Base-by-base conservation (phyloP, 1,140 invertebrate species). In the Drosophila ficusphila region DNA sequence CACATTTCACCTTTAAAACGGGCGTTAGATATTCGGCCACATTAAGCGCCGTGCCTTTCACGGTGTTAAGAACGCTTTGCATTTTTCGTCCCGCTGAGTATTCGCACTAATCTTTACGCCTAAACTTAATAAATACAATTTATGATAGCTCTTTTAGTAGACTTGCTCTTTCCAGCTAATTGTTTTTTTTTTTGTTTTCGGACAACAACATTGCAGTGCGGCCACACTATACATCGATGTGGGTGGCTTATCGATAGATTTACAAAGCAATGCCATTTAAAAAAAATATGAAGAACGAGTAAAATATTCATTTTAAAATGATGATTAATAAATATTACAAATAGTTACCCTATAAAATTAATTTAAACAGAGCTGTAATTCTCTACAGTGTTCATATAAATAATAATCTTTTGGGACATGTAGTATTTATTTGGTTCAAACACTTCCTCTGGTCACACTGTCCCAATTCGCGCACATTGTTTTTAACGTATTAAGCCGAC, bases 11-110 rank as follows among this genome's bases (percentile, higher is more conserved):
- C 95, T 98, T 99, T 48, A 99, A 92, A 61, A 99, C 96, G 27
- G 99, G 99, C 39, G 97, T 99, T 72, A 99, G 94, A 92, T 97
- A 98, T 92, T 99, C 98, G 5, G 98, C 99, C 16, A 99, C 97
- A 70, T 96, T 97, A 14, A 99, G 93, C 4, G 98, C 98, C 39
- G 96, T 97, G 25, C 98, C 97, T 93, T 99, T 99, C 0, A 99
- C 96, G 14, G 95, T 95, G 91, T 99, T 99, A 25, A 99, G 96
- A 19, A 99, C 95, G 93, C 96, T 98, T 92, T 99, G 97, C 98
- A 99, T 99, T 60, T 99, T 54, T 23, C 42, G 33, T 4, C 25
- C 27, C 60, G 27, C 27, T 79, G 52, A 72, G 52, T 85, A 72
- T 75, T 85, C 46, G 33, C 29, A 57, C 68, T 74, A 44, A 39